Evolutionary conservation across 2,888 invertebrate species (phyloP).

Genomic region (Odontocerum albicorne): DNA sequence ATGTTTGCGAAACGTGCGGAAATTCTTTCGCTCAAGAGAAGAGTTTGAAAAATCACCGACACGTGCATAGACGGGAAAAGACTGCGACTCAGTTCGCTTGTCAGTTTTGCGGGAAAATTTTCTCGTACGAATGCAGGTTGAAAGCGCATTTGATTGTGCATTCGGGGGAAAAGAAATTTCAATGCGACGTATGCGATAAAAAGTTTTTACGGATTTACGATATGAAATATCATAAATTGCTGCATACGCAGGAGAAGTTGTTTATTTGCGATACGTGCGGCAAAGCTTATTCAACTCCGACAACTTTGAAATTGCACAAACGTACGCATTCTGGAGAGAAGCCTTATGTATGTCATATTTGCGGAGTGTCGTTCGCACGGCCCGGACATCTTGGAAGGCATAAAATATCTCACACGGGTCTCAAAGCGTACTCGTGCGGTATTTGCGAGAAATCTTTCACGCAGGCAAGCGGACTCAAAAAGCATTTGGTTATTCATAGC

Average conservation of each 20-base stretch:
- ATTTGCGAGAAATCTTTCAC: neutral
- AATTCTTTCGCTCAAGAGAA: constrained; percentile 1
- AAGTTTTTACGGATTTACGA: neutral
- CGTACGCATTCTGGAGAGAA: neutral
- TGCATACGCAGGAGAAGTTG: constrained; percentile 1
- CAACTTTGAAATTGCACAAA: neutral
- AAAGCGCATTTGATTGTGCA: constrained; percentile 4
- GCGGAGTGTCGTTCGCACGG: neutral
- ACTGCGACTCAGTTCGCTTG: neutral
- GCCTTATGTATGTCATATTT: neutral
- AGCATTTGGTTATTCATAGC: neutral
- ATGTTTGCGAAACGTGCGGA: neutral
- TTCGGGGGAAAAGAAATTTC: neutral
- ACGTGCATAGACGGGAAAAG: neutral
- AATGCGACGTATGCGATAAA: constrained; percentile 1
- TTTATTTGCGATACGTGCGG: constrained; percentile 4
- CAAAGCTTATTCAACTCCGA: neutral
- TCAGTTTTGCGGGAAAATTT: neutral
- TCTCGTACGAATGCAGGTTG: constrained; percentile 1
- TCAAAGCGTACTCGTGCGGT: neutral
- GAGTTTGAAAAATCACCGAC: constrained; percentile 2
- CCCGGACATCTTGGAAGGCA: neutral
- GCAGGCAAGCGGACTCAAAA: neutral
- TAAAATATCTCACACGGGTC: neutral
- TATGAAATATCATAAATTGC: neutral